Conservation (phyloP, 2,888 invertebrate genomes). For the Ornithoptera priamus region DNA sequence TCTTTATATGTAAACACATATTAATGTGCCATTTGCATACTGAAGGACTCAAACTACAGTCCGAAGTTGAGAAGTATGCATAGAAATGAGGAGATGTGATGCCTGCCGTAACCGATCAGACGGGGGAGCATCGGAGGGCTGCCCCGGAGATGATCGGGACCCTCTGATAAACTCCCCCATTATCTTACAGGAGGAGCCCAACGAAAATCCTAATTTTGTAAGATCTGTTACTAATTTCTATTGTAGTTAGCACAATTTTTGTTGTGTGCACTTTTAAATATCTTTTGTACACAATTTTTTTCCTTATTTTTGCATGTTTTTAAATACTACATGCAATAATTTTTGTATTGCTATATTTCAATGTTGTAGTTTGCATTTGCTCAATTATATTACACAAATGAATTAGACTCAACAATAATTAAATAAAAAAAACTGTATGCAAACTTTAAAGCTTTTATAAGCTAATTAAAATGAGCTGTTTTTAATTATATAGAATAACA, state of each 20-base stretch:
- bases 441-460: constrained; percentile 2
- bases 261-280: constrained; percentile 37
- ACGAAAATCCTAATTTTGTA: constrained; percentile 66
- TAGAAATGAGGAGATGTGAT: constrained; percentile 75
- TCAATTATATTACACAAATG: background rate
- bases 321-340: constrained; percentile 30
- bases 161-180: constrained; percentile 64
- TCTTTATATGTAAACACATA: constrained; percentile 9
- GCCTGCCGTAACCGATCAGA: constrained; percentile 64
- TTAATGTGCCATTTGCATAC: constrained; percentile 36
- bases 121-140: constrained; percentile 51
- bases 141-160: constrained; percentile 54
- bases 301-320: constrained; percentile 36
- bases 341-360: constrained; percentile 9
- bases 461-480: too few relatives aligned
- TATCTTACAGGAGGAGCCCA: constrained; percentile 61
- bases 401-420: background rate
- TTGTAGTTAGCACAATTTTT: constrained; percentile 49
- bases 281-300: constrained; percentile 28
- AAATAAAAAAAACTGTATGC: background rate
- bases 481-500: too few relatives aligned
- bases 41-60: constrained; percentile 63
- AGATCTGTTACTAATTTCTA: constrained; percentile 47
- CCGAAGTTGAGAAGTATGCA: constrained; percentile 73
- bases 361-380: constrained; percentile 16